Evolutionary conservation across 2,888 invertebrate genomes (phyloP).

Genomic region (Archips crataeganus): DNA sequence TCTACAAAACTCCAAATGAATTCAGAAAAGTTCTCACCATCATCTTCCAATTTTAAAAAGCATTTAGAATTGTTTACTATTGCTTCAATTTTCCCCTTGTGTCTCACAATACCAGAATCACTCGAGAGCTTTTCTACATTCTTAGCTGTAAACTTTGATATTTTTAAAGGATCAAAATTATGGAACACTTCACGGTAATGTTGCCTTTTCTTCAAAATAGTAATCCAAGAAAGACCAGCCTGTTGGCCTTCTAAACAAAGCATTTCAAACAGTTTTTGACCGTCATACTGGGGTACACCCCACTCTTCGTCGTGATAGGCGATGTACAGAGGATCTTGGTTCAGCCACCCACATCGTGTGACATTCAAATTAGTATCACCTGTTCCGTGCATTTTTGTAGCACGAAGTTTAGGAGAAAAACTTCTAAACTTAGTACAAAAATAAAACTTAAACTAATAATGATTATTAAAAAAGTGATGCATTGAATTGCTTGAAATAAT

Average conservation of each 20-base stretch:
- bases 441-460: neutral
- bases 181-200: constrained; percentile 64
- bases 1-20: constrained; percentile 75
- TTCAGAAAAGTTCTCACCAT: constrained; percentile 65
- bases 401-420: neutral
- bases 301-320: constrained; percentile 77
- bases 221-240: constrained; percentile 78
- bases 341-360: constrained; percentile 68
- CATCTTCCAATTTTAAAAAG: constrained; percentile 64
- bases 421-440: neutral
- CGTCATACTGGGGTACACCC: constrained; percentile 69
- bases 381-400: constrained; percentile 19
- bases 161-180: constrained; percentile 66
- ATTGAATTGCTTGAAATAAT: too few species aligned
- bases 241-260: constrained; percentile 79
- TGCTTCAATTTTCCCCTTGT: constrained; percentile 71
- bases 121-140: constrained; percentile 56
- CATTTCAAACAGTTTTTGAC: constrained; percentile 71
- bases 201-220: constrained; percentile 73
- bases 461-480: too few species aligned
- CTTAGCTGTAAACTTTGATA: constrained; percentile 55
- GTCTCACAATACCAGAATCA: constrained; percentile 64
- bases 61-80: constrained; percentile 73
- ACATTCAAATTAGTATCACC: neutral
- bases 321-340: constrained; percentile 68